Evolutionary conservation across 2,888 invertebrate species (phyloP), one percentile per base, ranked within the genome.

Genomic region (Thelaira solivaga): DNA sequence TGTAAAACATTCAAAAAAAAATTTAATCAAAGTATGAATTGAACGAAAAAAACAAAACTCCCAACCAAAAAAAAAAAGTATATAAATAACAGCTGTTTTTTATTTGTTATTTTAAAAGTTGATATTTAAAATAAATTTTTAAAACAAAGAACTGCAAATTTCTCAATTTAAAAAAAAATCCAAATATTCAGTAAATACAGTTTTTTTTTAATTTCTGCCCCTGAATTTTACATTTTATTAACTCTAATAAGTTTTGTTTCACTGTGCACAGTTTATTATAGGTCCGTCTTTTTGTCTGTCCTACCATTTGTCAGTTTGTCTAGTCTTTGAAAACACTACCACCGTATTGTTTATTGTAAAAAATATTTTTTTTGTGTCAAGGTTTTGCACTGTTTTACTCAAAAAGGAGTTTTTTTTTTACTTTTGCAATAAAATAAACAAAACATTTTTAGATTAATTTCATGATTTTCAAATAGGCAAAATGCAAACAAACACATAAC

Each of bases 351-450:
- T 69, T 61, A 16, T 61, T 69, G 61, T 53, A 68, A 61, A 73
- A 39, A 68, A 61, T 69, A 39, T 65, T 74, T 78, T 78, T 53
- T 78, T 78, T 53, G 78, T 78, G 78, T 78, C 78, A 78, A 78
- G 78, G 78, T 78, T 71, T 72, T 74, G 78, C 59, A 74, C 69
- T 71, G 69, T 64, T 55, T 78, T 74, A 65, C 78, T 78, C 65
- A 74, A 78, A 78, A 74, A 74, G 78, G 78, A 78, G 78, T 78
- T 78, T 65, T 68, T 51, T 49, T 49, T 69, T 57, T 62, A 26
- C 51, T 57, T 5, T 36, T 57, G 2, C 3, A 10, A 8, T 16
- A n/a, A 20, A 53, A 20, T 55, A 45, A 55, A 67, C 43, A 61
- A 45, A 29, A 55, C 43, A 47, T 59, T 49, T 61, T 73, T 57